phyloP scores from a whole-genome alignment of 2,888 invertebrate genomes.

The Zaprionus obscuricornis region DNA sequence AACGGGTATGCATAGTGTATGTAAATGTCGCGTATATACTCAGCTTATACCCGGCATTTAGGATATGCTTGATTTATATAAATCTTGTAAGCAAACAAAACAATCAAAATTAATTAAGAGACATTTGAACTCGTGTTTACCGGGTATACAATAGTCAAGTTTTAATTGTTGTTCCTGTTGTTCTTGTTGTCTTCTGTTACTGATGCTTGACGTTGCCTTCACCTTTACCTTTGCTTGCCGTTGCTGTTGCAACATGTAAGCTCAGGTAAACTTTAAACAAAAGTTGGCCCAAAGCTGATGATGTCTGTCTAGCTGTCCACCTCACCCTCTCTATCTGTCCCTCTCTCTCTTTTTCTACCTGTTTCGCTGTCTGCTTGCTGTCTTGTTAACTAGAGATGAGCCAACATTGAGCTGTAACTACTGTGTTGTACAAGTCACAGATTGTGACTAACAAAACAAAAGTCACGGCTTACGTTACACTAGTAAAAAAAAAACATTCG shows the following conservation, averaged over 20 bases:
- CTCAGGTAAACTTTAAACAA: conserved; percentile 72
- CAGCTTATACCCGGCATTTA: too few relatives aligned
- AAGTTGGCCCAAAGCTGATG: conserved; percentile 64
- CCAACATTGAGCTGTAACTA: conserved; percentile 12
- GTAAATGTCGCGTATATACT: too few relatives aligned
- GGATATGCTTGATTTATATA: too few relatives aligned
- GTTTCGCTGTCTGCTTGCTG: conserved; percentile 7
- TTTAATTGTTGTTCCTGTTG: conserved; percentile 12
- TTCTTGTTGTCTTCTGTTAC: conserved; percentile 34
- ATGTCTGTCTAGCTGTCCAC: too few relatives aligned
- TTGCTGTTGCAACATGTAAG: conserved; percentile 35
- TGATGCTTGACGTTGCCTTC: conserved; percentile 23
- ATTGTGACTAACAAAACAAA: not conserved
- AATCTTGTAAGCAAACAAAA: too few relatives aligned
- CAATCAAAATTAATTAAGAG: too few relatives aligned
- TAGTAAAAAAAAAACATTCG: too few relatives aligned
- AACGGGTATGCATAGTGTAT: too few relatives aligned
- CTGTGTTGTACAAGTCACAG: conserved; percentile 13
- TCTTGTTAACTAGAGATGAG: conserved; percentile 18
- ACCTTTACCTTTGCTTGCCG: not conserved
- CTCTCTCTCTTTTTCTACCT: not conserved
- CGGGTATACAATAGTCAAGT: too few relatives aligned
- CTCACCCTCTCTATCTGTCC: too few relatives aligned
- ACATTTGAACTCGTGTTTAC: too few relatives aligned
- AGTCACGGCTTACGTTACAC: too few relatives aligned